Percentiles rank a stretch among this genome's conserved stretches.
Evolutionary conservation across 1,140 invertebrate genomes (phyloP).

Genomic region (Aphidius gifuensis): DNA sequence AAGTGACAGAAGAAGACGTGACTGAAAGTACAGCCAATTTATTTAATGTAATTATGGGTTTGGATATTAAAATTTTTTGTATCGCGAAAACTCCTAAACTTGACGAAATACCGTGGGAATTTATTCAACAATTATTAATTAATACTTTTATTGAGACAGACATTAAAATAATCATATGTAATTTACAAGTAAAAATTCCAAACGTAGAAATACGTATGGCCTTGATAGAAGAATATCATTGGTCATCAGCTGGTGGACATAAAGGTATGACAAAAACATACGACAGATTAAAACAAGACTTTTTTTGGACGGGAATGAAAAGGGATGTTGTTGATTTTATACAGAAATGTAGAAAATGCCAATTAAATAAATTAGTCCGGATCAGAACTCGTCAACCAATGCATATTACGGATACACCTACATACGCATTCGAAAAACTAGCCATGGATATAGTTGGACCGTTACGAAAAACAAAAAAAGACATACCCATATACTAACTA

Average conservation of each 20-base stretch:
- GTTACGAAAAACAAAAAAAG: slow-evolving; percentile 12
- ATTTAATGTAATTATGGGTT: too few species aligned
- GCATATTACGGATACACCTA: slow-evolving; percentile 25
- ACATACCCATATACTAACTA: slow-evolving; percentile 22
- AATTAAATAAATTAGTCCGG: slow-evolving; percentile 22
- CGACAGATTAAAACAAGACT: slow-evolving; percentile 19
- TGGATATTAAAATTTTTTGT: too few species aligned
- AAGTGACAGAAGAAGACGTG: too few species aligned
- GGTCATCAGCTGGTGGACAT: slow-evolving; percentile 24
- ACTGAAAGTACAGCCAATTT: too few species aligned
- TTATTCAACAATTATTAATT: too few species aligned
- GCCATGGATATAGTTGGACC: slow-evolving; percentile 24
- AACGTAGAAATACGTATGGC: neutral
- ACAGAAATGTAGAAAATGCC: slow-evolving; percentile 23
- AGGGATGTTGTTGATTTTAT: slow-evolving; percentile 19
- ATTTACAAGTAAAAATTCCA: slow-evolving; percentile 13
- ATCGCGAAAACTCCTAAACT: too few species aligned
- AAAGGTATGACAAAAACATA: slow-evolving; percentile 26
- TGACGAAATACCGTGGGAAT: too few species aligned
- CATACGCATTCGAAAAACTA: slow-evolving; percentile 23
- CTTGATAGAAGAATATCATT: slow-evolving; percentile 18
- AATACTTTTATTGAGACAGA: slow-evolving; percentile 3
- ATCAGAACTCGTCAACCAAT: slow-evolving; percentile 14
- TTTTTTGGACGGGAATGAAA: slow-evolving; percentile 25
- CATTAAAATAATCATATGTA: slow-evolving; percentile 21